These are phyloP conservation scores for Channa striata DNA, from an alignment of 2,797 vertebrate genomes.

Conservation along the genomic window DNA sequence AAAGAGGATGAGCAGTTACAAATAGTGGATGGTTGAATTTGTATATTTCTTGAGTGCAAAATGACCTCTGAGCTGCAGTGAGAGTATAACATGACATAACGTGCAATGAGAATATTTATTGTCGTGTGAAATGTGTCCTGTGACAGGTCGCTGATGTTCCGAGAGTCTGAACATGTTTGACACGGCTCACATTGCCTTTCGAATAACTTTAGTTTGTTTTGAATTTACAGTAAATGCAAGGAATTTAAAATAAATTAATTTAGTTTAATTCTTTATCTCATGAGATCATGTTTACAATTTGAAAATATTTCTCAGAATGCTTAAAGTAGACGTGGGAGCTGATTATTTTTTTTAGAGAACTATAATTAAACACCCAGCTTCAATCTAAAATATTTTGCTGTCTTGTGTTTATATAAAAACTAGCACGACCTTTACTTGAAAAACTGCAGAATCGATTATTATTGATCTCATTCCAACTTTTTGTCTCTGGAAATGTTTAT, in stretches of 20 bases:
- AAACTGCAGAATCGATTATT: conserved; percentile 11
- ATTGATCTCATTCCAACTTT: conserved; percentile 6
- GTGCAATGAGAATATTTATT: no score
- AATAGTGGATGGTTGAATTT: no score
- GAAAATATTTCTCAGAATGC: conserved; percentile 12
- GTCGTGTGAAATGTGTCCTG: no score
- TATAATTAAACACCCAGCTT: conserved; percentile 25
- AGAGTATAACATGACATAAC: no score
- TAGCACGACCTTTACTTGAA: neutral
- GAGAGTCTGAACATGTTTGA: neutral
- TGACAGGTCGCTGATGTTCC: neutral
- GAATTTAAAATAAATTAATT: conserved; percentile 11
- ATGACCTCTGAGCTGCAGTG: no score
- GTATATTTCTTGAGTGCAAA: no score
- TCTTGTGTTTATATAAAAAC: conserved; percentile 25
- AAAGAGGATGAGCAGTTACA: no score
- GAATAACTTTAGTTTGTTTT: neutral
- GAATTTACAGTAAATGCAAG: conserved; percentile 17
- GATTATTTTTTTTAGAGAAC: conserved; percentile 19
- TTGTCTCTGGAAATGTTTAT: conserved; percentile 19
- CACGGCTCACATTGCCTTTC: neutral
- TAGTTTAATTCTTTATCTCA: conserved; percentile 12
- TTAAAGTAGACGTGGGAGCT: conserved; percentile 10
- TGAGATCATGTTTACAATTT: conserved; percentile 3
- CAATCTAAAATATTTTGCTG: conserved; percentile 18